Evolutionary conservation across 2,113 vertebrate species (phyloP), one percentile per base, ranked within the genome.

Genomic region (Notarius quadriscutis): DNA sequence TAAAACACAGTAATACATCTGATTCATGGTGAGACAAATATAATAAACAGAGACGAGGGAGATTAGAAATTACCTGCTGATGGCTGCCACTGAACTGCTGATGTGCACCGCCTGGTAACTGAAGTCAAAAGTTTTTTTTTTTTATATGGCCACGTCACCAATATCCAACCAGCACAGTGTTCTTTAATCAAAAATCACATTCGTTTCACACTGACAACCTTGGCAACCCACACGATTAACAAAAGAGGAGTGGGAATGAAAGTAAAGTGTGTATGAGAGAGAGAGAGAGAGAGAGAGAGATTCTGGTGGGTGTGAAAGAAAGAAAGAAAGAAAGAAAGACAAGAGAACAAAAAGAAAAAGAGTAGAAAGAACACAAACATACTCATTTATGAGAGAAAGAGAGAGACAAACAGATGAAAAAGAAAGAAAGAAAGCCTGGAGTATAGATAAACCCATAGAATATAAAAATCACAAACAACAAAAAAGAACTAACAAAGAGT

Each of bases 151-250:
- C 69, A 83, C 58, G 67, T 89, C 86, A 69, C 71, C 55, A 57
- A 88, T 72, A 58, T 86, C 65, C 62, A 75, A 72, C 51, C 79
- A 62, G 85, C 83, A 77, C 83, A 79, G 84, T 71, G 74, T 82
- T 87, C 58, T 81, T 88, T 86, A 85, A 91, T 58, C 48, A 84
- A 90, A 89, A 86, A 88, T 86, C 85, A 84, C 84, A 86, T 88
- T 89, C 79, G 79, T 71, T 90, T 87, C 85, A 82, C 78, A 87
- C n/a, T 5, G 41, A 50, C 55, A 84, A 87, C 90, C 90, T 90
- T 89, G 78, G 22, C 86, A 87, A 83, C 92, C 91, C 87, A 91
- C 91, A 88, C 69, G 77, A 83, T 72, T 78, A 71, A 86, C 20
- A 87, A 67, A 87, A 75, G 53, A 83, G 55, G 75, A 67, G 78